Evolutionary conservation across 2,113 vertebrate genomes (phyloP).

Genomic region (Suncus etruscus): DNA sequence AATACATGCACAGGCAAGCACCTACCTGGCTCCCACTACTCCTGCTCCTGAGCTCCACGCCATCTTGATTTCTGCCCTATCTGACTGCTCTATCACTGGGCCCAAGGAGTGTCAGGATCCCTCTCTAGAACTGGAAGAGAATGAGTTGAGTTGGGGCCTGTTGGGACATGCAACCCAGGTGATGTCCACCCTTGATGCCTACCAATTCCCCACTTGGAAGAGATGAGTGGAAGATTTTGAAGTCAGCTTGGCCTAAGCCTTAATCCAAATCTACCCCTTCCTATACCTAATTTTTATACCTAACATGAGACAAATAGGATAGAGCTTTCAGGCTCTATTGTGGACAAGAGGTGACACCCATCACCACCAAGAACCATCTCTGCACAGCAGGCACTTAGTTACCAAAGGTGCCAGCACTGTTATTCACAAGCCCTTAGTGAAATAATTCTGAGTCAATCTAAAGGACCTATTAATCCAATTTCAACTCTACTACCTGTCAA

Average conservation of each 20-base stretch:
- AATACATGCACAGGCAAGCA: neutral
- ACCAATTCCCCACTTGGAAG: neutral
- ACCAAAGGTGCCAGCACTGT: neutral
- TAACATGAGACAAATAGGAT: neutral
- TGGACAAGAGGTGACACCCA: neutral
- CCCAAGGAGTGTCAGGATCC: neutral
- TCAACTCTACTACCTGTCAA: neutral
- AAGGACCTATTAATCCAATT: neutral
- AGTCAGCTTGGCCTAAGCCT: slow-evolving; percentile 11
- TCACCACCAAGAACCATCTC: neutral
- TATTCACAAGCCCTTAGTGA: neutral
- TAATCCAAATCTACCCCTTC: neutral
- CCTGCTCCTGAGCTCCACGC: neutral
- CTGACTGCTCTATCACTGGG: neutral
- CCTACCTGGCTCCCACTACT: fast-evolving
- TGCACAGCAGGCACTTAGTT: neutral
- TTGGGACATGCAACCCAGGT: no score
- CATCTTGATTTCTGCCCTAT: neutral
- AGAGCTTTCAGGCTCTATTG: neutral
- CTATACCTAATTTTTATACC: neutral
- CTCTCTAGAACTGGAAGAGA: neutral
- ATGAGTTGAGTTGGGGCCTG: neutral
- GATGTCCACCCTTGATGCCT: neutral
- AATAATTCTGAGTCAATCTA: neutral
- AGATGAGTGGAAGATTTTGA: neutral